Conservation (phyloP, 2,797 vertebrate species). For the Muscicapa striata region DNA sequence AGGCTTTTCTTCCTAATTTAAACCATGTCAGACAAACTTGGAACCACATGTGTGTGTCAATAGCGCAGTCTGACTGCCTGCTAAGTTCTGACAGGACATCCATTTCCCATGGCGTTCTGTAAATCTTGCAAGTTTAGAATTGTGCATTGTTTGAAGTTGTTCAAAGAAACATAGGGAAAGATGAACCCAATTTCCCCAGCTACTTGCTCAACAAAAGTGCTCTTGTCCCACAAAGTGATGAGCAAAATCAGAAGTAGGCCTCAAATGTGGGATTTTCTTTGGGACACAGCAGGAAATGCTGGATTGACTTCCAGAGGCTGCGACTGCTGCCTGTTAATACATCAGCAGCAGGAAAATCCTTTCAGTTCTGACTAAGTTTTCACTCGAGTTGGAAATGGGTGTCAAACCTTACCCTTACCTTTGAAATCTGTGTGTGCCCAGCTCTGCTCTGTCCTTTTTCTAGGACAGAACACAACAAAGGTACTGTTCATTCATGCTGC, state of each 20-base stretch:
- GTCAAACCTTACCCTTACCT: not conserved
- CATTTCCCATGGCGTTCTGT: not conserved
- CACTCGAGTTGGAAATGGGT: accelerated
- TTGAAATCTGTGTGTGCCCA: not conserved
- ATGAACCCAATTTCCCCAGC: not conserved
- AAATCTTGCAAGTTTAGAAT: not conserved
- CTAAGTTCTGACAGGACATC: not conserved
- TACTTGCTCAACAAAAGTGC: not conserved
- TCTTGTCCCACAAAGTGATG: not conserved
- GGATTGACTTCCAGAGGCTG: not conserved
- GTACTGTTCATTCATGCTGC: accelerated
- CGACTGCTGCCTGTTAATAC: accelerated
- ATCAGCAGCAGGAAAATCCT: not conserved
- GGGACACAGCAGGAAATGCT: not conserved
- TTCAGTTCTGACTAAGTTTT: not conserved
- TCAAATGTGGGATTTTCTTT: not conserved
- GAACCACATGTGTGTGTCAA: not conserved
- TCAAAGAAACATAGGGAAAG: not conserved
- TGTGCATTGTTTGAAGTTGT: not conserved
- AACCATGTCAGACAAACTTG: not conserved
- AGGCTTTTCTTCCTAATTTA: not conserved
- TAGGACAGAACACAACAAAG: not conserved
- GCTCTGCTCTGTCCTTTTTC: not conserved
- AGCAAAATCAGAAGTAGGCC: not conserved
- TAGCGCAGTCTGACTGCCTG: not conserved